A percentile compares a stretch with the other conserved stretches of the same genome.
phyloP scores from a whole-genome alignment of 2,888 invertebrate species.

The Acleris sparsana region DNA sequence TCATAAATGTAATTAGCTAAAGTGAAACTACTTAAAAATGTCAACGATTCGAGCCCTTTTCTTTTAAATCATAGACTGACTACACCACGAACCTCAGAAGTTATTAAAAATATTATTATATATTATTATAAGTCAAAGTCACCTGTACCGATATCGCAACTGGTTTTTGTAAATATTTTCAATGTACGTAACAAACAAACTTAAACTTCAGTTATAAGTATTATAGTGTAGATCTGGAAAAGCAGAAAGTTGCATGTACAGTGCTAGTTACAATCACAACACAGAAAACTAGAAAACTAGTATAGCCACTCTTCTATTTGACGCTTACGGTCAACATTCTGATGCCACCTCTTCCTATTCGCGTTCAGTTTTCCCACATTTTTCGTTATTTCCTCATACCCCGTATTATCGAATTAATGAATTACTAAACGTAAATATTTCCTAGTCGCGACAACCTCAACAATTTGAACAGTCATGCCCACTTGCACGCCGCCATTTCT shows the following conservation, averaged over 20 bases:
- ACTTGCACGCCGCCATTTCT: constrained; percentile 60
- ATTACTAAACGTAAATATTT: constrained; percentile 39
- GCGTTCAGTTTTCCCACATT: constrained; percentile 8
- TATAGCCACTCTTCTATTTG: background rate
- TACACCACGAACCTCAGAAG: too few relatives aligned
- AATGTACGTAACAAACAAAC: background rate
- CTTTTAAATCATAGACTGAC: too few relatives aligned
- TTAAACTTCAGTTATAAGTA: background rate
- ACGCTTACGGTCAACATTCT: constrained; percentile 1
- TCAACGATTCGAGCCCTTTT: too few relatives aligned
- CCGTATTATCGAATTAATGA: constrained; percentile 6
- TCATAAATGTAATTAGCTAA: too few relatives aligned
- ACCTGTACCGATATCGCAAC: too few relatives aligned
- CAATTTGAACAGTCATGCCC: constrained; percentile 65
- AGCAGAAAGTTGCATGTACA: background rate
- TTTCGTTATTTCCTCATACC: constrained; percentile 28
- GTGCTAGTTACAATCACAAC: background rate
- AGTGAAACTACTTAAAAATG: too few relatives aligned
- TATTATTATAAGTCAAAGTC: too few relatives aligned
- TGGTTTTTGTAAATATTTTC: background rate
- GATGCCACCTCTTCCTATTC: background rate
- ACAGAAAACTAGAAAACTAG: background rate
- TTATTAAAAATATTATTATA: too few relatives aligned
- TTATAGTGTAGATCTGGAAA: background rate
- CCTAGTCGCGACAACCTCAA: constrained; percentile 48